Base-by-base conservation (phyloP, 2,888 invertebrate genomes). In the Melieria omissa region DNA sequence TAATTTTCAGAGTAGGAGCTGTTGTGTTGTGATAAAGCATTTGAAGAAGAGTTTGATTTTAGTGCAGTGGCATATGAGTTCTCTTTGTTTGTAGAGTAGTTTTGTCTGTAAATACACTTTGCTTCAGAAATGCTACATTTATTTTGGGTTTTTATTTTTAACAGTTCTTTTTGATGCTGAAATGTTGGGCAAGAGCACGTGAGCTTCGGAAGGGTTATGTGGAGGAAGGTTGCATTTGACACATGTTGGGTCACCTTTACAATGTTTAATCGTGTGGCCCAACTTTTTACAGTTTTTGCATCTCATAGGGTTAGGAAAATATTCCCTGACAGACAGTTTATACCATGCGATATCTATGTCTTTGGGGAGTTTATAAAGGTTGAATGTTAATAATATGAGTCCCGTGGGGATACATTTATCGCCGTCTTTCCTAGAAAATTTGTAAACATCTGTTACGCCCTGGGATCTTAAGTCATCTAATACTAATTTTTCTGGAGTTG, bases 271-370 rank as follows among this genome's bases (percentile, higher is more conserved):
- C 29, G 29, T 29, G 2, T 54, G 12, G 6, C 54, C 54, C 6
- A 54, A 16, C 54, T 14, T n/a, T 5, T 10, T 4, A 12, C 5
- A 54, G 12, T 54, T 54, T 6, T 16, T n/a, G 12, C 7, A 54
- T 12, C 54, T n/a, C 54, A 54, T 54, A 6, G 54, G 54, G 6
- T 58, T 29, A 10, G 58, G 58, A 14, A 58, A 58, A 16, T 58
- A 58, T 16, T 58, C 58, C 29, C 41, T 41, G 9, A 58, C 58
- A 41, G 9, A 41, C 14, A 16, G 5, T 16, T 16, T 41, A 6
- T 58, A 58, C 58, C 58, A 58, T n/a, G 58, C 58, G 41, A 58
- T 16, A 41, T 29, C 58, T 41, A 58, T 58, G 41, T 5, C 29
- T n/a, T 16, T 7, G 7, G 58, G 58, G 5, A 58, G 5, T 58